These are phyloP conservation scores for Dasyurus viverrinus DNA, from an alignment of 2,113 vertebrate species.

Conservation along the genomic window DNA sequence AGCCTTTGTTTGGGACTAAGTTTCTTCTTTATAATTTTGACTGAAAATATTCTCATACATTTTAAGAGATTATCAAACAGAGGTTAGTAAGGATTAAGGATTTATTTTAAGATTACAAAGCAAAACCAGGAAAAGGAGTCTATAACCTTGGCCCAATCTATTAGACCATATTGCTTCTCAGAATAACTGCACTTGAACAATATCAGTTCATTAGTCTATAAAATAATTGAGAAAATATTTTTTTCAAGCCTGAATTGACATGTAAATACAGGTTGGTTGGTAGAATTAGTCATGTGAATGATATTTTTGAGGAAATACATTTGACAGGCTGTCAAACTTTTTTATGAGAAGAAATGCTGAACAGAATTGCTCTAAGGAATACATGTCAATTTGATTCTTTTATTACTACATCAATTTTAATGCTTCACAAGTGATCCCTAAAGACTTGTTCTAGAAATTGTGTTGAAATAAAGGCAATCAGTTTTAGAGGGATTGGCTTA, in stretches of 20 bases:
- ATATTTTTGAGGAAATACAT: conserved; percentile 74
- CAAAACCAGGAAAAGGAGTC: not conserved
- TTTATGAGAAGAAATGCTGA: conserved; percentile 68
- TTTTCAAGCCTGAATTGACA: conserved; percentile 76
- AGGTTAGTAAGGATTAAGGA: not conserved
- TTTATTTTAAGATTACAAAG: not conserved
- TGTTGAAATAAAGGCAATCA: conserved; percentile 47
- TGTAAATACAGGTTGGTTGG: conserved; percentile 76
- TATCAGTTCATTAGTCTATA: conserved; percentile 70
- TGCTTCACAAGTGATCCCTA: conserved; percentile 48
- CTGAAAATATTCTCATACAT: not conserved
- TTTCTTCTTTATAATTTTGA: not conserved
- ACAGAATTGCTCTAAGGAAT: conserved; percentile 67
- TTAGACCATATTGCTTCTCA: conserved; percentile 7
- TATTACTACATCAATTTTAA: conserved; percentile 58
- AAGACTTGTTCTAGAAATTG: conserved; percentile 48
- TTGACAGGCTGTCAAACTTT: conserved; percentile 82
- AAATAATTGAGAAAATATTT: conserved; percentile 71
- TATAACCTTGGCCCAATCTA: conserved; percentile 1
- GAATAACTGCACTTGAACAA: conserved; percentile 48
- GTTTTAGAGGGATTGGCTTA: conserved; percentile 53
- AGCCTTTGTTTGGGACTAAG: not conserved
- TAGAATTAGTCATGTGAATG: conserved; percentile 79
- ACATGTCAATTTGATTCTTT: conserved; percentile 74
- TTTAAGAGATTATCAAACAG: conserved; percentile 1